These are phyloP conservation scores for Microctonus hyperodae DNA, from an alignment of 2,888 invertebrate species.

Conservation along the genomic window DNA sequence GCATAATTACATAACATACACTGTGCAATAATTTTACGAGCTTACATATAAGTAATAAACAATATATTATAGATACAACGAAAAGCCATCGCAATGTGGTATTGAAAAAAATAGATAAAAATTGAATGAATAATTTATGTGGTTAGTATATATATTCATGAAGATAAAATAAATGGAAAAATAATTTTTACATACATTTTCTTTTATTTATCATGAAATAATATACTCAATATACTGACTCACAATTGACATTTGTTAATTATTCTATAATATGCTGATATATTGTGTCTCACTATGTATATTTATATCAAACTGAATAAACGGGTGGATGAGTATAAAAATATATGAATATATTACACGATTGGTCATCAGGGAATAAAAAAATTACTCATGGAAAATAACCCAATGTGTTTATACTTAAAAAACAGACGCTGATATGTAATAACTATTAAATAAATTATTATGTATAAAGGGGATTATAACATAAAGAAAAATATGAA, in stretches of 20 bases:
- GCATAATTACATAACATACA: background rate
- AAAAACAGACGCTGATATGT: background rate
- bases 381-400: slow-evolving; percentile 16
- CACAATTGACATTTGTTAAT: background rate
- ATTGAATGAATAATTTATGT: background rate
- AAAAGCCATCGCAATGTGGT: too few species aligned
- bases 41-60: background rate
- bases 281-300: background rate
- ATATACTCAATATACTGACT: background rate
- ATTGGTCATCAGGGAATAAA: slow-evolving; percentile 5
- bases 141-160: background rate
- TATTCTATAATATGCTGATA: background rate
- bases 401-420: slow-evolving; percentile 1
- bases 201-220: background rate
- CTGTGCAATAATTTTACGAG: background rate
- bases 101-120: background rate
- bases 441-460: background rate
- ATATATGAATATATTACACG: background rate
- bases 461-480: background rate
- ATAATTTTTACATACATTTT: background rate
- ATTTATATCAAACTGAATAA: background rate
- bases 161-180: background rate
- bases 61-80: background rate
- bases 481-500: background rate
- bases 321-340: too few species aligned